These are phyloP conservation scores for Asobara japonica DNA, from an alignment of 1,140 invertebrate species.

Conservation along the genomic window DNA sequence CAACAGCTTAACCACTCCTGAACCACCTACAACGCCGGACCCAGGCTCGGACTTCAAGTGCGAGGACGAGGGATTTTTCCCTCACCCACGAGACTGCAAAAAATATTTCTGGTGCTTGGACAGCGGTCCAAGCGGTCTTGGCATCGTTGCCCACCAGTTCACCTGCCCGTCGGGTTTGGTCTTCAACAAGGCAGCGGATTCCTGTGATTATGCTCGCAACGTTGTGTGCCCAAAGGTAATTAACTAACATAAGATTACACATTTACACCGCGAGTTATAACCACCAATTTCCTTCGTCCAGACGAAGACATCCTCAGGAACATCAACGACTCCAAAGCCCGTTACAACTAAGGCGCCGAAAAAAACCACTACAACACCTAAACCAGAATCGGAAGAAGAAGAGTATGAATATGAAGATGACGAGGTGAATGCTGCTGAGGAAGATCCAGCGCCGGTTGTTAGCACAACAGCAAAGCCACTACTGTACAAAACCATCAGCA, in stretches of 20 bases:
- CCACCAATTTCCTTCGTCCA: no score
- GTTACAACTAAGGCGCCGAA: constrained; percentile 66
- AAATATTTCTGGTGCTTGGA: constrained; percentile 96
- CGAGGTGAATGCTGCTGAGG: constrained; percentile 67
- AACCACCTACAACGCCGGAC: constrained; percentile 90
- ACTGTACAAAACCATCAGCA: constrained; percentile 60
- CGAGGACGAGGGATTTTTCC: constrained; percentile 92
- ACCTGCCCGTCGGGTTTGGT: constrained; percentile 91
- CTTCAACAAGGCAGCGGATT: constrained; percentile 91
- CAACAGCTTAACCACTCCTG: constrained; percentile 75
- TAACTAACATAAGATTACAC: no score
- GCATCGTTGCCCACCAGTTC: constrained; percentile 92
- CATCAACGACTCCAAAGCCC: constrained; percentile 63
- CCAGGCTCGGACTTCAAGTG: constrained; percentile 89
- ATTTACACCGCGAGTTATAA: no score
- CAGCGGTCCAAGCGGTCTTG: constrained; percentile 86
- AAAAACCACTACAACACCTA: constrained; percentile 66
- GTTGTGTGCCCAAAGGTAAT: constrained; percentile 77
- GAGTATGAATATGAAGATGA: constrained; percentile 75
- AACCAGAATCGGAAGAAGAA: constrained; percentile 57
- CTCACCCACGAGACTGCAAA: constrained; percentile 92
- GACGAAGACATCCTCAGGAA: constrained; percentile 61
- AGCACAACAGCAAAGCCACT: constrained; percentile 53
- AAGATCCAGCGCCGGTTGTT: constrained; percentile 49
- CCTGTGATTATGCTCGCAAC: constrained; percentile 90